Percentiles rank a stretch among this genome's conserved stretches.
These are phyloP conservation scores for Aphelocoma californica DNA, from an alignment of 2,797 vertebrate genomes.

Conservation along the genomic window DNA sequence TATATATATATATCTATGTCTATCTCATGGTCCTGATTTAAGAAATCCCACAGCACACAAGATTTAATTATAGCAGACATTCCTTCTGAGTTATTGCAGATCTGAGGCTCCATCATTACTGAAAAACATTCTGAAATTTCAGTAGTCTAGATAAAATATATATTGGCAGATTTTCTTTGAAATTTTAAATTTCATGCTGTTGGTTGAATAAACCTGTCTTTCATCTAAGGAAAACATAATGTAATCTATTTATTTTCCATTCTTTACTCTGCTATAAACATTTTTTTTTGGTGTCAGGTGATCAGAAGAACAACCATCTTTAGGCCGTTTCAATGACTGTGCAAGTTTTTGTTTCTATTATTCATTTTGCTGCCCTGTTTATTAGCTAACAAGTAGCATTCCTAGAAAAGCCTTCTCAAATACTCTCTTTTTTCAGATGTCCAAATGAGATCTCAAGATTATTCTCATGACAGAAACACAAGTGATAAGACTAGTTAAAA, in stretches of 20 bases:
- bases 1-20: too few relatives aligned
- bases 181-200: not conserved
- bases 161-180: not conserved
- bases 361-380: slow-evolving; percentile 25
- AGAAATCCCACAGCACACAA: not conserved
- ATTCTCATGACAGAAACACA: not conserved
- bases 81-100: not conserved
- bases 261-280: not conserved
- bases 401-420: not conserved
- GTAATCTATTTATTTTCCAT: not conserved
- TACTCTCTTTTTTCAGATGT: not conserved
- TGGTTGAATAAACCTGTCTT: not conserved
- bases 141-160: not conserved
- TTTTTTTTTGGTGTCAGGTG: not conserved
- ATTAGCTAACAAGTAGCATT: not conserved
- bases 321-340: not conserved
- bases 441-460: not conserved
- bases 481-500: not conserved
- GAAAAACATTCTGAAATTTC: not conserved
- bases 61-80: not conserved
- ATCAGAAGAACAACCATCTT: not conserved
- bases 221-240: not conserved
- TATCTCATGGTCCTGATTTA: not conserved
- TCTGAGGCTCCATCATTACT: not conserved
- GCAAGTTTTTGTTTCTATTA: slow-evolving; percentile 5